Base-by-base conservation (phyloP, 2,888 invertebrate species). In the Microlaimidae sp. region DNA sequence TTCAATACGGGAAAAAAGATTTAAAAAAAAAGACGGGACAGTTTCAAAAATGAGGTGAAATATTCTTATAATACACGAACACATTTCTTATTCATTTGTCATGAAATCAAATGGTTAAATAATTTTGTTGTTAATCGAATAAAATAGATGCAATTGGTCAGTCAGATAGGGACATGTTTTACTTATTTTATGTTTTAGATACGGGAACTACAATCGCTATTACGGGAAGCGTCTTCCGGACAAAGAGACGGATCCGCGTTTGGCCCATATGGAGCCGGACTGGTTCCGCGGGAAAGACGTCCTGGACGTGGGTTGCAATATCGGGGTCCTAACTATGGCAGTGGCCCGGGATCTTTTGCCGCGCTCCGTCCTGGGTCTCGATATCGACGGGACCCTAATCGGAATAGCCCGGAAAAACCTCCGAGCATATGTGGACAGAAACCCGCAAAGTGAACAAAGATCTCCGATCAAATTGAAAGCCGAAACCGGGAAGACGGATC, bases 221-320 rank as follows among this genome's bases (percentile, higher is more conserved):
- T 90, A 92, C 69, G 93, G 93, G 24, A 90, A 92, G 69, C 79
- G 93, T 32, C 86, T 89, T 73, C 78, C 82, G 24, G 81, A 83
- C 62, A 79, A 81, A 41, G 59, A 61, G 10, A 57, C 56, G 7
- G 95, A 95, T 72, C 78, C 82, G 45, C 79, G 97, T 51, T 74
- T 95, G 60, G 80, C 81, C 65, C 81, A 83, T 53, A 82, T 95
- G 65, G 80, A 85, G 64, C 75, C 79, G 43, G 82, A 87, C 64
- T 77, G 92, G 67, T 92, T 95, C 71, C 78, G 81, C 59, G 82
- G 59, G 59, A 90, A 86, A 73, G 85, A 88, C 72, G 82, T 95
- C 45, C 76, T 97, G 59, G 97, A 97, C 69, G 84, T 97, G 67
- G 97, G 97, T 19, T 97, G 95, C 73, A 97, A 97, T 74, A 84